phyloP scores from a whole-genome alignment of 2,888 invertebrate genomes.

The Catocala nupta region DNA sequence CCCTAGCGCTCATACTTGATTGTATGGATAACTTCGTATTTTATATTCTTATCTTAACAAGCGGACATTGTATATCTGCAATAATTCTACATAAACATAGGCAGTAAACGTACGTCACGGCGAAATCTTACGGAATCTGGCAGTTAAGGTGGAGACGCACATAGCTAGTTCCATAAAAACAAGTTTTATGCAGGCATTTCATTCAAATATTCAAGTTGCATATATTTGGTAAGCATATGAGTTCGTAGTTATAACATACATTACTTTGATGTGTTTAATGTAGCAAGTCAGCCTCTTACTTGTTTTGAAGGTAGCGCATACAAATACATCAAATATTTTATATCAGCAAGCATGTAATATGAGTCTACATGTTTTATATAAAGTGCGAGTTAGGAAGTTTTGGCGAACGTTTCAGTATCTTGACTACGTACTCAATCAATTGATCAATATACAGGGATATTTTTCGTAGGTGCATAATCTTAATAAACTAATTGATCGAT shows the following conservation, averaged over 20 bases:
- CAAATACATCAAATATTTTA: constrained; percentile 7
- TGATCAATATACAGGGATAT: too few relatives aligned
- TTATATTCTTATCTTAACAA: constrained; percentile 47
- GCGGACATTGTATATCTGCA: constrained; percentile 41
- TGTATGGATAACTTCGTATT: constrained; percentile 49
- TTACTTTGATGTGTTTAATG: constrained; percentile 45
- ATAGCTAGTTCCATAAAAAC: constrained; percentile 28
- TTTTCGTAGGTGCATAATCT: too few relatives aligned
- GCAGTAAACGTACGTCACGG: constrained; percentile 27
- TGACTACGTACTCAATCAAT: too few relatives aligned
- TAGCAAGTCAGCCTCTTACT: constrained; percentile 27
- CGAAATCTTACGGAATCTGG: constrained; percentile 44
- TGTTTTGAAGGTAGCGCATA: constrained; percentile 19
- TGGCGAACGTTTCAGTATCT: not conserved
- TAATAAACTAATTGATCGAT: too few relatives aligned
- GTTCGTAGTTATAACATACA: constrained; percentile 36
- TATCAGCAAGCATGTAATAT: not conserved
- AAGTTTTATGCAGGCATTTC: constrained; percentile 38
- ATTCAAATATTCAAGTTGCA: constrained; percentile 40
- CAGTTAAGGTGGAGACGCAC: constrained; percentile 25
- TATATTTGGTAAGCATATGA: constrained; percentile 41
- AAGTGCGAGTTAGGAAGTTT: not conserved
- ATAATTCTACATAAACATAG: constrained; percentile 46
- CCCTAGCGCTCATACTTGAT: constrained; percentile 35
- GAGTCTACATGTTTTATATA: not conserved